Percentiles rank a stretch among this genome's conserved stretches.
Conservation (phyloP, 2,113 vertebrate species). For the Pantherophis guttatus region DNA sequence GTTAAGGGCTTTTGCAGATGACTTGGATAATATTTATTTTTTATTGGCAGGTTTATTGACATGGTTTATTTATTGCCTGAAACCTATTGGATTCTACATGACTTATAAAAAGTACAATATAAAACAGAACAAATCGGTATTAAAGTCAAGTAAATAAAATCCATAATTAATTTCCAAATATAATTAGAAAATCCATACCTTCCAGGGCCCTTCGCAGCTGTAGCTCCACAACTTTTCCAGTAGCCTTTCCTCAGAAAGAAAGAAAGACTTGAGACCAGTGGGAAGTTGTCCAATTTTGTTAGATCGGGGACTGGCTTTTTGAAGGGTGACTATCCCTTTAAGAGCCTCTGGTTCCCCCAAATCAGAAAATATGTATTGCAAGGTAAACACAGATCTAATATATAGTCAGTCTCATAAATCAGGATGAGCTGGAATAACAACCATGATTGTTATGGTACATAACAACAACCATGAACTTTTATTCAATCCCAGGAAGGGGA, state of each 20-base stretch:
- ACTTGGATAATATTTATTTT: background rate
- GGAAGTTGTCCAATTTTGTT: background rate
- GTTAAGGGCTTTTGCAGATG: background rate
- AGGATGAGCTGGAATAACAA: too few relatives aligned
- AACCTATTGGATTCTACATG: background rate
- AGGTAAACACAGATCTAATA: too few relatives aligned
- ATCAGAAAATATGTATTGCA: too few relatives aligned
- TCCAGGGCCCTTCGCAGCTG: background rate
- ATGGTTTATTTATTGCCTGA: background rate
- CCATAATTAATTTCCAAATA: background rate
- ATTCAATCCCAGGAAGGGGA: too few relatives aligned
- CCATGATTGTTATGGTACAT: too few relatives aligned
- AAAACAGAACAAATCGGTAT: background rate
- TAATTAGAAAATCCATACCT: background rate
- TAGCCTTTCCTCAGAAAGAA: background rate
- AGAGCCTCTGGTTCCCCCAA: too few relatives aligned
- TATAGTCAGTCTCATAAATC: too few relatives aligned
- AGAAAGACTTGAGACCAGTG: background rate
- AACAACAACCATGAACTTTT: too few relatives aligned
- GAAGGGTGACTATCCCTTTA: background rate
- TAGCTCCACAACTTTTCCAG: background rate
- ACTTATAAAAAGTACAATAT: background rate
- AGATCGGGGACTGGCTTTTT: background rate
- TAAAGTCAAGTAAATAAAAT: background rate
- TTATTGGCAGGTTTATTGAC: background rate